Conservation (phyloP, 1,140 invertebrate species). For the Acyrthosiphon pisum region DNA sequence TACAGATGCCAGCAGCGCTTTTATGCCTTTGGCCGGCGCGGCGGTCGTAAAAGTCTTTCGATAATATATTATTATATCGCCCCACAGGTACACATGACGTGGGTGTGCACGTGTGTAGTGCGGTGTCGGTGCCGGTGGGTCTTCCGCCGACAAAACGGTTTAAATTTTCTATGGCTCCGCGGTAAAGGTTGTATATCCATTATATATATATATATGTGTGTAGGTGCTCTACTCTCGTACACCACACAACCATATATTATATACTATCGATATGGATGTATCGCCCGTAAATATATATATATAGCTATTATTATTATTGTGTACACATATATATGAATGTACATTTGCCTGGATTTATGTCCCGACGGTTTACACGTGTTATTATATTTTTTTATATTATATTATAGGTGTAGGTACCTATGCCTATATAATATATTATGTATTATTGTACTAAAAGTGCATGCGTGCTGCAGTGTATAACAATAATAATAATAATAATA, state of each 20-base stretch:
- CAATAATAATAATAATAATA: not conserved
- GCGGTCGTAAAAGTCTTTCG: conserved; percentile 26
- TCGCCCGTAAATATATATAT: not conserved
- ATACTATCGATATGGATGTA: not conserved
- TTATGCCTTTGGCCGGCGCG: not conserved
- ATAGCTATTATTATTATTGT: not conserved
- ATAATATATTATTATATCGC: not conserved
- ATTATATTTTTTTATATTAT: not conserved
- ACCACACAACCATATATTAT: not conserved
- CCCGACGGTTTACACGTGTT: not conserved
- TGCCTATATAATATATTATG: too few species aligned
- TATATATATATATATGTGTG: too few species aligned
- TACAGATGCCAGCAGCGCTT: not conserved
- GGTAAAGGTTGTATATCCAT: not conserved
- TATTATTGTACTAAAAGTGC: too few species aligned
- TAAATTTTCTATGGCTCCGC: conserved; percentile 3
- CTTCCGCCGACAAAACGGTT: conserved; percentile 27
- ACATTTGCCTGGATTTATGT: not conserved
- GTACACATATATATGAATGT: not conserved
- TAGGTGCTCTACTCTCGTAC: not conserved
- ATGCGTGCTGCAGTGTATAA: not conserved
- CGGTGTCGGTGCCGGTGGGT: conserved; percentile 2
- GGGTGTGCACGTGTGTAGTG: not conserved
- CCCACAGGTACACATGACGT: not conserved
- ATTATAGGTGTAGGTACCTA: not conserved